These are phyloP conservation scores for Actinemys pallida DNA, from an alignment of 2,113 vertebrate genomes.

Conservation along the genomic window DNA sequence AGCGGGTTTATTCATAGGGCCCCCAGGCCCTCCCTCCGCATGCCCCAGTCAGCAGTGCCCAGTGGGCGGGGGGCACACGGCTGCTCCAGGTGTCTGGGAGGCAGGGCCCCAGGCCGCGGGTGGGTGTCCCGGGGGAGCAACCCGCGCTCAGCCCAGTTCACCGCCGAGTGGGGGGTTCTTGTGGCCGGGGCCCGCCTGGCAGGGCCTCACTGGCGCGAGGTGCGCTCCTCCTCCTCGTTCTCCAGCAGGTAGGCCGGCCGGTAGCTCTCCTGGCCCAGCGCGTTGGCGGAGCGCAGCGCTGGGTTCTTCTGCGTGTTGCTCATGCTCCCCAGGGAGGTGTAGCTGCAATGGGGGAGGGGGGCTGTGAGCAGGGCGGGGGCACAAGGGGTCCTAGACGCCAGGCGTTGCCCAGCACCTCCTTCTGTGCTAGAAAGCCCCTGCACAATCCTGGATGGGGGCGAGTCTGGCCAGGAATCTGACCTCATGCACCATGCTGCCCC, in stretches of 20 bases:
- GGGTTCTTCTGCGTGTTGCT: constrained; percentile 89
- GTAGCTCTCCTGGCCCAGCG: constrained; percentile 82
- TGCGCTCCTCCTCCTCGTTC: constrained; percentile 92
- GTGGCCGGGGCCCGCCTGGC: rapidly evolving
- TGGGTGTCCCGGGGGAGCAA: not conserved
- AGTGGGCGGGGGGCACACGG: not conserved
- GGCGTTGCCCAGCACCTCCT: not conserved
- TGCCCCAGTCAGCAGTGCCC: not conserved
- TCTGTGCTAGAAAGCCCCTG: too few relatives aligned
- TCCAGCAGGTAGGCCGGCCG: constrained; percentile 89
- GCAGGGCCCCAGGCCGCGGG: not conserved
- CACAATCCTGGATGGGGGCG: not conserved
- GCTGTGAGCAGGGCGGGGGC: not conserved
- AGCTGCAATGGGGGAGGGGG: constrained; percentile 75
- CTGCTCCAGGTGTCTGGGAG: not conserved
- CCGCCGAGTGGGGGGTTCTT: not conserved
- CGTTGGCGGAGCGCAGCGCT: constrained; percentile 80
- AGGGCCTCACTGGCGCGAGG: constrained; percentile 82
- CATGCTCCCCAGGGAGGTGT: constrained; percentile 94
- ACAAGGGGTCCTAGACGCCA: not conserved
- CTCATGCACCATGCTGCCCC: not conserved
- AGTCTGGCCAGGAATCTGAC: not conserved
- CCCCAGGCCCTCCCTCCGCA: too few relatives aligned
- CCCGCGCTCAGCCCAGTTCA: not conserved
- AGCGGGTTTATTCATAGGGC: constrained; percentile 19